phyloP scores from a whole-genome alignment of 2,113 vertebrate species.

The Xenopus borealis region DNA sequence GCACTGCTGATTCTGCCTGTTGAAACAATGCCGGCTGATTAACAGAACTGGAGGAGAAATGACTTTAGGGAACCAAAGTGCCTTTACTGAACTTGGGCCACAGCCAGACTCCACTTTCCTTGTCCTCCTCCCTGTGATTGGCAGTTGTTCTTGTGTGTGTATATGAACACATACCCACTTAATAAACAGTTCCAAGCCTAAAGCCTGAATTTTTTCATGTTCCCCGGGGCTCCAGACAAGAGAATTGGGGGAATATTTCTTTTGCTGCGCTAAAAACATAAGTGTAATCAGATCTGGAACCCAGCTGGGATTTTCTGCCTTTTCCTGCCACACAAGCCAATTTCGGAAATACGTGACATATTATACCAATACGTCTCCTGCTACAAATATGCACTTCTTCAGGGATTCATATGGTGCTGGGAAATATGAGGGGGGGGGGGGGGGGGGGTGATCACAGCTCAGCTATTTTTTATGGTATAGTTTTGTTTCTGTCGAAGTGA shows the following conservation, averaged over 20 bases:
- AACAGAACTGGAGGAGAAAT: not conserved
- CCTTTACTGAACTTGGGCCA: too few relatives aligned
- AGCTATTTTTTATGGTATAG: not conserved
- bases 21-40: too few relatives aligned
- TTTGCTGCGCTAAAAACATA: constrained; percentile 30
- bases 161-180: too few relatives aligned
- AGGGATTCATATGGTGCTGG: too few relatives aligned
- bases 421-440: not conserved
- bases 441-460: too few relatives aligned
- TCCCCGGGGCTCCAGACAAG: too few relatives aligned
- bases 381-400: not conserved
- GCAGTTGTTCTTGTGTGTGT: too few relatives aligned
- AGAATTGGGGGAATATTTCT: constrained; percentile 18
- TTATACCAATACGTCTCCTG: constrained; percentile 17
- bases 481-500: not conserved
- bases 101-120: too few relatives aligned
- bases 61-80: constrained; percentile 3
- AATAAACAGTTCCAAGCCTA: too few relatives aligned
- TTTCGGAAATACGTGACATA: constrained; percentile 11
- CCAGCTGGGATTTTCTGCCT: constrained; percentile 31
- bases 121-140: too few relatives aligned
- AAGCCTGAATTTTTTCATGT: too few relatives aligned
- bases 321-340: constrained; percentile 19
- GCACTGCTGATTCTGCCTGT: too few relatives aligned
- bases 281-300: constrained; percentile 33